phyloP scores from a whole-genome alignment of 2,113 vertebrate genomes.

The Antechinus stuartii region DNA sequence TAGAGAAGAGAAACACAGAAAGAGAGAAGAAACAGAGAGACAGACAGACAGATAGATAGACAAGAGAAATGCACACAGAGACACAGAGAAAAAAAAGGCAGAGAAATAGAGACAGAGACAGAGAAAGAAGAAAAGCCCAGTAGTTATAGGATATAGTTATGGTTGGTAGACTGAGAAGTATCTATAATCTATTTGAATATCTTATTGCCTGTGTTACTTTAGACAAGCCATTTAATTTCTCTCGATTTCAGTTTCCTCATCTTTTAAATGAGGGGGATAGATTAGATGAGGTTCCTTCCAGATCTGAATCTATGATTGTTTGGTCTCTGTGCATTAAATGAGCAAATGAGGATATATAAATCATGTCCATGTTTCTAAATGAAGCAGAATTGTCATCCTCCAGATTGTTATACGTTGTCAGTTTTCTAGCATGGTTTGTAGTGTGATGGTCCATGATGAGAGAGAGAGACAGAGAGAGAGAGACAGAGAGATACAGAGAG shows the following conservation, averaged over 20 bases:
- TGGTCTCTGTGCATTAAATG: background rate
- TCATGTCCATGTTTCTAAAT: slow-evolving; percentile 4
- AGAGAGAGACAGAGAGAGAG: slow-evolving; percentile 3
- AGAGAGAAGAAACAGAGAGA: background rate
- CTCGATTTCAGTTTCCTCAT: background rate
- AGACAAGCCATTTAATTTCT: background rate
- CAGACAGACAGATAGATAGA: too few species aligned
- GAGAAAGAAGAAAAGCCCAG: background rate
- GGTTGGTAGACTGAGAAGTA: background rate
- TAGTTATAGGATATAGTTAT: background rate
- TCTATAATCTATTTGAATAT: background rate
- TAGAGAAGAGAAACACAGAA: too few species aligned
- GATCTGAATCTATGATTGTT: background rate
- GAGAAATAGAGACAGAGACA: too few species aligned
- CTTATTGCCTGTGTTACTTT: background rate
- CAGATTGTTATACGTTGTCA: slow-evolving; percentile 58
- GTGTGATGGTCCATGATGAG: slow-evolving; percentile 77
- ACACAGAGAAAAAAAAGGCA: background rate
- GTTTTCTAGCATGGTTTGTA: slow-evolving; percentile 67
- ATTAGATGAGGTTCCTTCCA: background rate
- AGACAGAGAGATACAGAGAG: background rate
- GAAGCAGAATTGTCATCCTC: slow-evolving; percentile 50
- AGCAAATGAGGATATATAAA: slow-evolving; percentile 38
- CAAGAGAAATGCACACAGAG: too few species aligned
- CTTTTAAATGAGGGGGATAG: background rate